A percentile compares a stretch with the other conserved stretches of the same genome.
Conservation (phyloP, 2,113 vertebrate species). For the human (Homo sapiens) region GRCh38 chr4:63903001-63903500, state of each 20-base stretch:
- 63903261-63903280: background rate
- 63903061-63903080: no score
- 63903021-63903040: no score
- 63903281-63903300: background rate
- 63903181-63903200: no score
- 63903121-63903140: no score
- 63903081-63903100: no score
- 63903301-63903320: background rate
- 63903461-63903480: background rate
- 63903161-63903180: no score
- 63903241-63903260: background rate
- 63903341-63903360: background rate
- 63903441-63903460: accelerated
- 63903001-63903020: no score
- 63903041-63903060: no score
- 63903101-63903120: no score
- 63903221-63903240: background rate
- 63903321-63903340: background rate
- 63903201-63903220: no score
- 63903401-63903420: background rate
- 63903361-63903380: background rate
- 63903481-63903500: background rate
- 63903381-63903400: background rate
- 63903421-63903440: background rate
- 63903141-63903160: no score